A percentile compares a stretch with the other conserved stretches of the same genome.
Evolutionary conservation across 2,888 invertebrate species (phyloP).

Genomic region (Nomada goodeniana): DNA sequence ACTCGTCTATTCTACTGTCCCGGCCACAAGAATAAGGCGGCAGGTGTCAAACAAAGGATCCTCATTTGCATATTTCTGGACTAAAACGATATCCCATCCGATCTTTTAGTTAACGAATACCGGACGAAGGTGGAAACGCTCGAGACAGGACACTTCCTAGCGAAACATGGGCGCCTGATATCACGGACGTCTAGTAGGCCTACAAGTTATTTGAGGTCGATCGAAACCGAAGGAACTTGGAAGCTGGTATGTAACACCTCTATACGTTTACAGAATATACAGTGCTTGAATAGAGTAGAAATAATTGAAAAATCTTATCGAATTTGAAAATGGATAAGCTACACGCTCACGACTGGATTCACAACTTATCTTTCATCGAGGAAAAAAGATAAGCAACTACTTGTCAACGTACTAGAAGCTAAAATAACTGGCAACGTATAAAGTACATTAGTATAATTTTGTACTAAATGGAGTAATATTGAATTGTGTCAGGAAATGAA

Average conservation of each 20-base stretch:
- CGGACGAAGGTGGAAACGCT: background rate
- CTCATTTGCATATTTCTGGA: conserved; percentile 82
- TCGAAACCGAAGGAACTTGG: conserved; percentile 40
- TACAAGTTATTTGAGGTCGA: conserved; percentile 80
- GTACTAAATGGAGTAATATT: too few species aligned
- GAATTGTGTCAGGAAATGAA: too few species aligned
- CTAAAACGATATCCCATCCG: conserved; percentile 38
- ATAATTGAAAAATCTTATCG: background rate
- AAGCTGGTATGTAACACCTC: background rate
- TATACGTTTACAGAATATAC: too few species aligned
- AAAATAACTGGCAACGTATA: too few species aligned
- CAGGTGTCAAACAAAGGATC: conserved; percentile 84
- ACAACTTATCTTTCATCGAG: too few species aligned
- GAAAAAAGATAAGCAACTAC: too few species aligned
- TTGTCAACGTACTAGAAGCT: too few species aligned
- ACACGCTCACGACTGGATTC: background rate
- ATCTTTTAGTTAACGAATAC: too few species aligned
- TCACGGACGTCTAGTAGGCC: conserved; percentile 82
- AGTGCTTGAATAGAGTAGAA: too few species aligned
- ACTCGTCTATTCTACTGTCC: conserved; percentile 76
- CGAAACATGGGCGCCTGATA: conserved; percentile 78
- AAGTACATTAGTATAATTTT: too few species aligned
- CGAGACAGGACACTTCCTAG: conserved; percentile 43
- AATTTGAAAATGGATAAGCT: background rate
- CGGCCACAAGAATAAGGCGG: conserved; percentile 82